A percentile compares a stretch with the other conserved stretches of the same genome.
Evolutionary conservation across 92 coral and sea anemone species (phyloP).

Genomic region (Muricea muricata): DNA sequence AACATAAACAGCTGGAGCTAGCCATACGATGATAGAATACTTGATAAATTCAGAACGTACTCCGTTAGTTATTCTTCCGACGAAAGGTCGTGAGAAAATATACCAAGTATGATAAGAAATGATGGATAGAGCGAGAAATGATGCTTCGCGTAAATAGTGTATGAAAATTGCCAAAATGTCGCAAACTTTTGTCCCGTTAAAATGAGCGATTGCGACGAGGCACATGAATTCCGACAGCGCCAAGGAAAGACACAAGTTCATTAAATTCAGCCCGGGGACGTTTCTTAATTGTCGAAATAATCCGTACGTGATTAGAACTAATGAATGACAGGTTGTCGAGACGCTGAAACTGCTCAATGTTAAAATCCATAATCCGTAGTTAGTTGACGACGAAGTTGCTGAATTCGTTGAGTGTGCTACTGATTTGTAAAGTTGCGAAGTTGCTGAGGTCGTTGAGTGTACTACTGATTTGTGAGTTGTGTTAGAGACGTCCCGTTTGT

Average conservation of each 20-base stretch:
- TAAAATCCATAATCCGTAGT: background rate
- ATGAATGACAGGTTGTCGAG: background rate
- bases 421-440: too few species aligned
- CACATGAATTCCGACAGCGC: background rate
- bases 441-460: too few species aligned
- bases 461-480: background rate
- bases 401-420: too few species aligned
- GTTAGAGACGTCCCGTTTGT: too few species aligned
- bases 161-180: background rate
- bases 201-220: background rate
- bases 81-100: background rate
- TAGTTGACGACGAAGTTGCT: too few species aligned
- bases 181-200: background rate
- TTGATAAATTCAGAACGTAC: background rate
- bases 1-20: background rate
- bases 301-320: background rate
- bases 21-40: background rate
- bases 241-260: background rate
- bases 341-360: background rate
- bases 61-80: background rate
- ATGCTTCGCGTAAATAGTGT: background rate
- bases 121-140: background rate
- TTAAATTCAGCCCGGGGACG: background rate
- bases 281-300: background rate
- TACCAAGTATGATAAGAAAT: background rate